Percentiles rank a stretch among this genome's conserved stretches.
phyloP scores from a whole-genome alignment of 2,888 invertebrate species.

The Gryllus longicercus region DNA sequence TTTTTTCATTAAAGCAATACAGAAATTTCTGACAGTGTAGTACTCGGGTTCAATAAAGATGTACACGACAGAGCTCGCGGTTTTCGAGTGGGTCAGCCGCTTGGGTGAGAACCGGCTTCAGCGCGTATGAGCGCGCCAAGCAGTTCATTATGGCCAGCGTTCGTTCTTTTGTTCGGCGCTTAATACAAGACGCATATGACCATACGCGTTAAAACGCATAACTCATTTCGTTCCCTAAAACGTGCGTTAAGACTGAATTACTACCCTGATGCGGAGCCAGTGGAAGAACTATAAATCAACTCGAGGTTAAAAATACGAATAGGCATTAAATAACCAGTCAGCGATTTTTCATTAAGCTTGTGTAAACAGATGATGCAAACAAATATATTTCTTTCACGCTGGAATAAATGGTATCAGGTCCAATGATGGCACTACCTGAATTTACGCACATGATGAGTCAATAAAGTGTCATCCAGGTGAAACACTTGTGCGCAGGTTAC shows the following conservation, averaged over 20 bases:
- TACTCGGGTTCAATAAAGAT: slow-evolving; percentile 17
- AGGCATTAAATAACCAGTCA: not conserved
- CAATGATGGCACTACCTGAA: slow-evolving; percentile 10
- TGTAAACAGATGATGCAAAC: not conserved
- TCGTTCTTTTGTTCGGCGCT: slow-evolving; percentile 1
- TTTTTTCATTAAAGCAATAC: too few species aligned
- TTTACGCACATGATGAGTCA: not conserved
- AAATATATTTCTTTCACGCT: not conserved
- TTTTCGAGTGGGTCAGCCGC: not conserved
- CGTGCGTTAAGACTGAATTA: slow-evolving; percentile 17
- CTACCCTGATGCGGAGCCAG: not conserved
- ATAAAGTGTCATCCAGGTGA: not conserved
- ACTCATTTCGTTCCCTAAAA: slow-evolving; percentile 5
- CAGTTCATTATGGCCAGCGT: not conserved
- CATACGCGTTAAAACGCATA: not conserved
- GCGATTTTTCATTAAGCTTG: not conserved
- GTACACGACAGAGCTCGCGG: not conserved
- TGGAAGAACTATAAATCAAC: not conserved
- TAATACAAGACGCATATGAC: not conserved
- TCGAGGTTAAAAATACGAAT: not conserved
- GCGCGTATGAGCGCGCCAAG: not conserved
- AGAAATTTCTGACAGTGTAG: not conserved
- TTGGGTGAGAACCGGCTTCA: not conserved
- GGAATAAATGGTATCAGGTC: not conserved
- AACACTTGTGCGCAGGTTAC: too few species aligned